Conservation (phyloP, 2,797 vertebrate species). For the Sarcophilus harrisii region DNA sequence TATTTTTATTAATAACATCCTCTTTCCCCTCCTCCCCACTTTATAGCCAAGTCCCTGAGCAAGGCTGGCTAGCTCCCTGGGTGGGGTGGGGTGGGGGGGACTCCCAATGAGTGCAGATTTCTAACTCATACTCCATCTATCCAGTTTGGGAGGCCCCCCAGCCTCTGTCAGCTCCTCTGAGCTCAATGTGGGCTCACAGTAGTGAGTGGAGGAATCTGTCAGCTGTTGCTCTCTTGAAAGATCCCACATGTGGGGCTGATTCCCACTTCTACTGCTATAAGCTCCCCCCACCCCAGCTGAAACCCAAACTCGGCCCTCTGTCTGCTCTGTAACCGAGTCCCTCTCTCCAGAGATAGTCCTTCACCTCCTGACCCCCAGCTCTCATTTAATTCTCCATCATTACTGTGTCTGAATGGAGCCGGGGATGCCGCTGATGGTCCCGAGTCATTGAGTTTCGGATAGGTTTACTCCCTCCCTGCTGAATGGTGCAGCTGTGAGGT, state of each 20-base stretch:
- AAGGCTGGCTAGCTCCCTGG: not conserved
- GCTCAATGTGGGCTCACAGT: not conserved
- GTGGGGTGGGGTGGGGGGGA: not conserved
- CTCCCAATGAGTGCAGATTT: not conserved
- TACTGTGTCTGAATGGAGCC: conserved; percentile 82
- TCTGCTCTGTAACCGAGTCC: conserved; percentile 79
- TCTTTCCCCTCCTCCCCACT: not conserved
- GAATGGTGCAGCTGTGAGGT: conserved; percentile 58
- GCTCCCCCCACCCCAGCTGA: not conserved
- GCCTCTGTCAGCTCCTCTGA: not conserved
- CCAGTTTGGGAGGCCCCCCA: not conserved
- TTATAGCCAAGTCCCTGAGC: not conserved
- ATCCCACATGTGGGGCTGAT: not conserved
- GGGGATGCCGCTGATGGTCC: conserved; percentile 77
- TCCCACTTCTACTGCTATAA: not conserved
- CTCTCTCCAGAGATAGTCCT: conserved; percentile 84
- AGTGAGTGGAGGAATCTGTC: not conserved
- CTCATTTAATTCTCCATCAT: conserved; percentile 83
- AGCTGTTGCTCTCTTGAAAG: not conserved
- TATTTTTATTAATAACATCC: not conserved
- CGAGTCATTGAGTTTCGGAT: conserved; percentile 75
- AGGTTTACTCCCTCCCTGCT: not conserved
- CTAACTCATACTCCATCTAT: not conserved
- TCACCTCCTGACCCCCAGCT: conserved; percentile 83
- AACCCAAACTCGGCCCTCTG: conserved; percentile 81